Base-by-base conservation (phyloP, 2,797 vertebrate species). In the Petrocephalus sullivani region DNA sequence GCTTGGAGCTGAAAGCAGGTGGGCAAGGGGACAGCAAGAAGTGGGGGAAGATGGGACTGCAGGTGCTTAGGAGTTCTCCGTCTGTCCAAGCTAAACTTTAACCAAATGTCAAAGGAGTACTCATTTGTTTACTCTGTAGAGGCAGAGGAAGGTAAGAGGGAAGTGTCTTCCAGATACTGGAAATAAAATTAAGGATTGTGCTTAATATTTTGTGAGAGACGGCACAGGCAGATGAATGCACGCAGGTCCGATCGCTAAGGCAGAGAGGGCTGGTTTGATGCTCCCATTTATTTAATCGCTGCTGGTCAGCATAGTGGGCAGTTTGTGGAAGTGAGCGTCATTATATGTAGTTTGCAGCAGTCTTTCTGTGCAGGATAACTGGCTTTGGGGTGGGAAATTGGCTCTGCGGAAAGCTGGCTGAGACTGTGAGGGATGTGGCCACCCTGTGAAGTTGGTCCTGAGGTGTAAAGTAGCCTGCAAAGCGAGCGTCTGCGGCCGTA, bases 1-100 rank as follows among this genome's bases (percentile, higher is more conserved):
- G 94, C 90, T 92, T 93, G 46, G 85, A 89, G 61, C 71, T 85
- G 33, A 89, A 91, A 90, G 90, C 93, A 53, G 93, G 87, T 51
- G 49, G 89, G 90, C 92, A 93, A 93, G 95, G 95, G 83, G 49
- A 88, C 64, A 87, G 89, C 64, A 78, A 33, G 21, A 23, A 6
- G 23, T 28, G 5, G 14, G 21, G 10, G 9, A 23, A 87, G 67
- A 56, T 4, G 67, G 19, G 19, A 23, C 57, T 14, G 16, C 49
- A 78, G 87, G n/a, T 87, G n/a, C 21, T 85, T 60, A 5, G 60
- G 33, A 19, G 85, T 19, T 37, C 14, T 5, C 54, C 57, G n/a
- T 41, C 85, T 86, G 14, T 46, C 33, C 33, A 33, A 41, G 28
- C 4, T 53, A 58, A 60, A 86, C 54, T 58, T 60, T 56, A 86